Base-by-base conservation (phyloP, 2,888 invertebrate species). In the Dichetophora obliterata region DNA sequence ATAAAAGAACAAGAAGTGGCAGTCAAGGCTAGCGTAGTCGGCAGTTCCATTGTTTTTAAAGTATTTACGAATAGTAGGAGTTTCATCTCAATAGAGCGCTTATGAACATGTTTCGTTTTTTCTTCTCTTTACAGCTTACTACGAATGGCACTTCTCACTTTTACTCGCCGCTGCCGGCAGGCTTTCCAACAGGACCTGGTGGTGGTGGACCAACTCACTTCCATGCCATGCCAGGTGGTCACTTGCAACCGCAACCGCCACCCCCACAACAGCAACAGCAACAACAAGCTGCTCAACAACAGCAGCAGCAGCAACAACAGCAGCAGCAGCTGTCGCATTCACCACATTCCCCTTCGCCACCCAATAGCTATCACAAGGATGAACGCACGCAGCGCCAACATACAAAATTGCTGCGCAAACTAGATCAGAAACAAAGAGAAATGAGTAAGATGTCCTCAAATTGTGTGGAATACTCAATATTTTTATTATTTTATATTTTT, bases 311-410 rank as follows among this genome's bases (percentile, higher is more conserved):
- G 19, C 79, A 66, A 14, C 82, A 82, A 61, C 82, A 81, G 54
- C 83, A 80, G 75, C 86, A 89, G 88, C 86, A 90, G 86, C 83
- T 90, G 72, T 91, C 92, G 84, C 93, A 93, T 86, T 91, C 93
- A 90, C 93, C 93, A 83, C 93, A 93, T 89, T 93, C 93, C 81
- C 91, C 92, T 77, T 92, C 92, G 61, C 93, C 93, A 75, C 93
- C 93, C 68, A 81, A 86, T 85, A 93, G 91, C 88, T 94, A 93
- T 86, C 95, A 95, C 87, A 94, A 95, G 88, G 95, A 95, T 88
- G 95, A 95, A 88, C 91, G 95, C 84, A 92, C 94, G 59, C 94
- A 94, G 86, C 90, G 94, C 80, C 95, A 95, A 88, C 93, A 94
- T 86, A 92, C 92, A 80, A 95, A 95, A 89, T 90, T 95, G 83